phyloP scores from a whole-genome alignment of 2,797 vertebrate species.

The Lophotriccus pileatus region DNA sequence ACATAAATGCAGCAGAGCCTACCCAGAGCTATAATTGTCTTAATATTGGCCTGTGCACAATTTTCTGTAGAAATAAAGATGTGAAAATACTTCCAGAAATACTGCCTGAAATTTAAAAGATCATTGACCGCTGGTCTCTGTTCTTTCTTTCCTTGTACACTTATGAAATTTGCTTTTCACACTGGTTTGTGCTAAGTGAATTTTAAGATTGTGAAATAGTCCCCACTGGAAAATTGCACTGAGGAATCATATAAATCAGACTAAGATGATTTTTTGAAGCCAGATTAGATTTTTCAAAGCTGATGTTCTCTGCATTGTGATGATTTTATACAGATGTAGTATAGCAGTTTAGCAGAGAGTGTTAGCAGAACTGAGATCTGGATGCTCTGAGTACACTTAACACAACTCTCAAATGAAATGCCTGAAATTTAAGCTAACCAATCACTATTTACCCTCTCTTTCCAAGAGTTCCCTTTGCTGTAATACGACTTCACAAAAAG shows the following conservation, averaged over 20 bases:
- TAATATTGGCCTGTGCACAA: neutral
- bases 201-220: neutral
- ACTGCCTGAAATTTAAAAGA: neutral
- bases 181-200: neutral
- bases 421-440: neutral
- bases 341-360: neutral
- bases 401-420: neutral
- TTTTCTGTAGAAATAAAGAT: neutral
- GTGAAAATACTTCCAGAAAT: neutral
- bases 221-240: neutral
- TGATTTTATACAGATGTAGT: neutral
- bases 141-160: neutral
- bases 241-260: neutral
- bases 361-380: neutral
- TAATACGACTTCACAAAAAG: neutral
- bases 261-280: neutral
- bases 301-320: neutral
- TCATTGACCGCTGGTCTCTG: neutral
- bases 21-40: neutral
- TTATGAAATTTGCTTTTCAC: neutral
- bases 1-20: neutral
- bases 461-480: neutral
- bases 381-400: neutral
- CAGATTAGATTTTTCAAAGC: neutral
- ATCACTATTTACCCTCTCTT: neutral